Evolutionary conservation across 2,888 invertebrate species (phyloP).

Genomic region (Hecatera dysodea): DNA sequence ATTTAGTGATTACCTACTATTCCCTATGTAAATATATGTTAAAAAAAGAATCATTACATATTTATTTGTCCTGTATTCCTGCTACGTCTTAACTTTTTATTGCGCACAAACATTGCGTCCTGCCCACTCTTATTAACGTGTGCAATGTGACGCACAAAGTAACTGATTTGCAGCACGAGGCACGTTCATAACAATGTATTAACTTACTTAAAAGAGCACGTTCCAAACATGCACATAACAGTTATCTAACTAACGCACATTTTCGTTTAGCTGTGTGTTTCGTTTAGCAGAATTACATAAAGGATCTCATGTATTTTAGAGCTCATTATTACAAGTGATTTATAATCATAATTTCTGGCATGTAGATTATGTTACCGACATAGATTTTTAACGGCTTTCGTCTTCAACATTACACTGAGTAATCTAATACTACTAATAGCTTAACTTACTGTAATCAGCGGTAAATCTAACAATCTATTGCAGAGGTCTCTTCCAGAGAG

Average conservation of each 20-base stretch:
- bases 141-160: constrained; percentile 39
- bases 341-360: background rate
- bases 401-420: background rate
- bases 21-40: background rate
- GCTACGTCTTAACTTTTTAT: constrained; percentile 3
- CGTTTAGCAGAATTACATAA: constrained; percentile 17
- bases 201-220: constrained; percentile 43
- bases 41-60: background rate
- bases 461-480: background rate
- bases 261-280: constrained; percentile 26
- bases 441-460: background rate
- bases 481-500: no score
- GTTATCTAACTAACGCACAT: constrained; percentile 29
- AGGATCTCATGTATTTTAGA: background rate
- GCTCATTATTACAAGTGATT: background rate
- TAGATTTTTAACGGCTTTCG: background rate
- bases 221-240: constrained; percentile 18
- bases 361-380: background rate
- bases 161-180: constrained; percentile 23
- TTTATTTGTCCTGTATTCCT: background rate
- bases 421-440: background rate
- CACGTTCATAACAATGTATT: constrained; percentile 36
- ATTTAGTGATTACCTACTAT: no score
- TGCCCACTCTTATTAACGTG: constrained; percentile 11
- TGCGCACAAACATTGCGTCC: constrained; percentile 22